These are phyloP conservation scores for Thera britannica DNA, from an alignment of 2,888 invertebrate genomes.

Conservation along the genomic window DNA sequence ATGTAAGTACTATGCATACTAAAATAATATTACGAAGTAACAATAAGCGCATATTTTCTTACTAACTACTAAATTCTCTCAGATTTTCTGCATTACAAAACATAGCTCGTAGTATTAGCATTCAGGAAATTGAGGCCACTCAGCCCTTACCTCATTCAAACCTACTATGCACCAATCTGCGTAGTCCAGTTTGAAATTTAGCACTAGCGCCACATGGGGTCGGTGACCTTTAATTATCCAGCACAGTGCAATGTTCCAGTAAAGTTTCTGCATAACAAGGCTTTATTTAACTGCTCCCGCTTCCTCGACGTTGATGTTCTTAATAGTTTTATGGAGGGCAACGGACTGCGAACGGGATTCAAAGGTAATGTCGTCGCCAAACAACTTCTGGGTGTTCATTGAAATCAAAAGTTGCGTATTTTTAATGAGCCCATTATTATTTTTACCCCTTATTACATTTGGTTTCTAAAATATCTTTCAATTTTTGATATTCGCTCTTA, in stretches of 20 bases:
- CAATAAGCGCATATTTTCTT: background rate
- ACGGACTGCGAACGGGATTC: constrained; percentile 39
- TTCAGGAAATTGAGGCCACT: constrained; percentile 25
- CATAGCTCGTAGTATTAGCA: constrained; percentile 18
- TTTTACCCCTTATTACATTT: too few species aligned
- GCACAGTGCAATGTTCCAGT: constrained; percentile 81
- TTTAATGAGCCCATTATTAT: too few species aligned
- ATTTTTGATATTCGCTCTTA: background rate
- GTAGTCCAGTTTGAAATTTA: constrained; percentile 58
- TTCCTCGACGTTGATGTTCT: constrained; percentile 56
- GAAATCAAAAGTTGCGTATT: background rate
- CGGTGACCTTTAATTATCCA: constrained; percentile 80
- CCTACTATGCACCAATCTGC: constrained; percentile 22
- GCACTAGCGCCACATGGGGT: constrained; percentile 69
- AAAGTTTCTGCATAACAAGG: constrained; percentile 80
- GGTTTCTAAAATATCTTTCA: too few species aligned
- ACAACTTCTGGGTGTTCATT: constrained; percentile 25
- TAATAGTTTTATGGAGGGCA: constrained; percentile 52
- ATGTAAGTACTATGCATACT: background rate
- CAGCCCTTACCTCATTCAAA: constrained; percentile 15
- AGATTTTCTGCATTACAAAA: constrained; percentile 16
- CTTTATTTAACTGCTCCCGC: constrained; percentile 72
- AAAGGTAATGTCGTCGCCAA: constrained; percentile 35
- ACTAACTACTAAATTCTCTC: background rate
- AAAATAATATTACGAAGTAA: too few species aligned